Evolutionary conservation across 2,113 vertebrate genomes (phyloP).

Genomic region (Numenius arquata): DNA sequence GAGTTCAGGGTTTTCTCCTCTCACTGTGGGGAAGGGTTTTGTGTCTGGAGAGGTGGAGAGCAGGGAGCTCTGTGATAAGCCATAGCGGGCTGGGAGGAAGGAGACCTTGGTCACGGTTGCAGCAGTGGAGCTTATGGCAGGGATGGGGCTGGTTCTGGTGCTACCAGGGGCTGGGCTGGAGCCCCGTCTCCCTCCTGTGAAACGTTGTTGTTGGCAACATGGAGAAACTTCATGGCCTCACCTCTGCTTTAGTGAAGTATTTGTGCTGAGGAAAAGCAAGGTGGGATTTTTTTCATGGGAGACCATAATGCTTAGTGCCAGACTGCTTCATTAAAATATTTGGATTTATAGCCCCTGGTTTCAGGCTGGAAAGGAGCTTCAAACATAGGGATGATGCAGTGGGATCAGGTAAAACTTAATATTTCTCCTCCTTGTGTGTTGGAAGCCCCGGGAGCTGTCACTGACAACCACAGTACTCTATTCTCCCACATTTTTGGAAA

Average conservation of each 20-base stretch:
- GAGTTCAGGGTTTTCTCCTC: background rate
- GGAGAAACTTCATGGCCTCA: background rate
- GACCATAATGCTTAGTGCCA: background rate
- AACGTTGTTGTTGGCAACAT: too few relatives aligned
- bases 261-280: background rate
- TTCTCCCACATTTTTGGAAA: background rate
- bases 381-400: background rate
- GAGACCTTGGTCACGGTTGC: fast-evolving
- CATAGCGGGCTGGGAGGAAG: fast-evolving
- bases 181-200: background rate
- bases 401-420: background rate
- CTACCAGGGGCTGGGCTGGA: background rate
- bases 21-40: background rate
- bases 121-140: background rate
- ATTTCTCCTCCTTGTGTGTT: background rate
- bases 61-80: fast-evolving
- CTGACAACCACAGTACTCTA: background rate
- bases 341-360: background rate
- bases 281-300: background rate
- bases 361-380: background rate
- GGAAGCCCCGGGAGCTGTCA: background rate
- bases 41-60: background rate
- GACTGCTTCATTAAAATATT: background rate
- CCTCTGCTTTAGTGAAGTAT: background rate
- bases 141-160: background rate